phyloP scores from a whole-genome alignment of 2,797 vertebrate species.

The Nyctalus aviator region DNA sequence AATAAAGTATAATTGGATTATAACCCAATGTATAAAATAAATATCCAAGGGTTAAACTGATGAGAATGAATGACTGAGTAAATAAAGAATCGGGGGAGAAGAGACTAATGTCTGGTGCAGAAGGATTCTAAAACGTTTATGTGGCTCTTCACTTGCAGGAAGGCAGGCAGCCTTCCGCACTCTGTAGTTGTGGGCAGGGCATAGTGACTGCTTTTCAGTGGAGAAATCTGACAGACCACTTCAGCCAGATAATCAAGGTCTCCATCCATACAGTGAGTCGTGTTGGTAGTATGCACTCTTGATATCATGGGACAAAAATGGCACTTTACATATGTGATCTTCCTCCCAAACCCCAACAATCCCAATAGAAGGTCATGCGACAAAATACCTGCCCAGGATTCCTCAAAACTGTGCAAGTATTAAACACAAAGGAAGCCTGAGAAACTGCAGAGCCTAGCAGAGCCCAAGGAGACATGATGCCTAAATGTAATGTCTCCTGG shows the following conservation, averaged over 20 bases:
- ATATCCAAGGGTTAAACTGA: neutral
- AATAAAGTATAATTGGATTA: neutral
- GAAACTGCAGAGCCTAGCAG: neutral
- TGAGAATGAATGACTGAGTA: neutral
- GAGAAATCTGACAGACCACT: neutral
- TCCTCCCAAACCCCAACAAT: neutral
- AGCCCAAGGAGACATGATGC: neutral
- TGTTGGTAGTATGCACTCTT: accelerated
- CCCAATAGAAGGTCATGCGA: neutral
- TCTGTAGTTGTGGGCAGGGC: neutral
- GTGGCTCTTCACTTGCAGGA: neutral
- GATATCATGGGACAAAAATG: neutral
- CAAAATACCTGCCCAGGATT: neutral
- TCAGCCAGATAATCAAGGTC: neutral
- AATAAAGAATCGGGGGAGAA: neutral
- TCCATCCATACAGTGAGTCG: neutral
- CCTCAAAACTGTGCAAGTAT: neutral
- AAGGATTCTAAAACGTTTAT: neutral
- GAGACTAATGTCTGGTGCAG: neutral
- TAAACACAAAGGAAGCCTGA: neutral
- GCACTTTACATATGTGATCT: neutral
- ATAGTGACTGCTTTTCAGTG: neutral
- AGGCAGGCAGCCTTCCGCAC: neutral
- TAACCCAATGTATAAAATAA: neutral
- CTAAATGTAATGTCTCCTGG: neutral